Conservation (phyloP, 1,140 invertebrate genomes). For the Oreohelix idahoensis region DNA sequence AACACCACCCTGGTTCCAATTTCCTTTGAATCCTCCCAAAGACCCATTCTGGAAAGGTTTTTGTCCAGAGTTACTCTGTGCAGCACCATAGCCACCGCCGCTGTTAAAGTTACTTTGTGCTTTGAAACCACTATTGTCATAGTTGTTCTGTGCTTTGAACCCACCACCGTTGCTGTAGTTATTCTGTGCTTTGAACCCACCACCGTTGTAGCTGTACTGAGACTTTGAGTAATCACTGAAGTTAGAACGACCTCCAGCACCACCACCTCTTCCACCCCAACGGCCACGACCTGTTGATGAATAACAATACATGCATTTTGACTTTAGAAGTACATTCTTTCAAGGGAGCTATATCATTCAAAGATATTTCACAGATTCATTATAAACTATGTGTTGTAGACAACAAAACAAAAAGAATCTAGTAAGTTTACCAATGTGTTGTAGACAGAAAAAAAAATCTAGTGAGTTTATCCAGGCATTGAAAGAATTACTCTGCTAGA, state of each 20-base stretch:
- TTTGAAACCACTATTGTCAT: not conserved
- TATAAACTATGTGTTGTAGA: too few species aligned
- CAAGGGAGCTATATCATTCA: too few species aligned
- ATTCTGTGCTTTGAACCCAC: not conserved
- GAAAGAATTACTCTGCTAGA: too few species aligned
- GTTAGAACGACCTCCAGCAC: slow-evolving; percentile 15
- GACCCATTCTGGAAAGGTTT: not conserved
- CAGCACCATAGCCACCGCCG: not conserved
- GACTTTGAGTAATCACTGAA: not conserved
- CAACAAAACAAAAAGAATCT: too few species aligned
- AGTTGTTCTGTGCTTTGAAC: not conserved
- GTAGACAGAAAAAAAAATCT: too few species aligned
- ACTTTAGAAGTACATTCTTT: too few species aligned
- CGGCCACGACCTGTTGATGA: slow-evolving; percentile 39
- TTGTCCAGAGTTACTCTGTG: not conserved
- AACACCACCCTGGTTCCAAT: slow-evolving; percentile 19
- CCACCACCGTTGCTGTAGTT: not conserved
- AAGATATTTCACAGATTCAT: too few species aligned
- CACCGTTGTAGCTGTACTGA: slow-evolving; percentile 14
- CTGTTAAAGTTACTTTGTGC: slow-evolving; percentile 9
- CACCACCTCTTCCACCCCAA: slow-evolving; percentile 21
- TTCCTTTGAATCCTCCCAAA: slow-evolving; percentile 4
- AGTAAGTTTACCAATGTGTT: too few species aligned
- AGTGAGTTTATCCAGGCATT: too few species aligned
- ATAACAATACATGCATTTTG: too few species aligned